phyloP scores from a whole-genome alignment of 2,113 vertebrate species.

The Tamias sibiricus region DNA sequence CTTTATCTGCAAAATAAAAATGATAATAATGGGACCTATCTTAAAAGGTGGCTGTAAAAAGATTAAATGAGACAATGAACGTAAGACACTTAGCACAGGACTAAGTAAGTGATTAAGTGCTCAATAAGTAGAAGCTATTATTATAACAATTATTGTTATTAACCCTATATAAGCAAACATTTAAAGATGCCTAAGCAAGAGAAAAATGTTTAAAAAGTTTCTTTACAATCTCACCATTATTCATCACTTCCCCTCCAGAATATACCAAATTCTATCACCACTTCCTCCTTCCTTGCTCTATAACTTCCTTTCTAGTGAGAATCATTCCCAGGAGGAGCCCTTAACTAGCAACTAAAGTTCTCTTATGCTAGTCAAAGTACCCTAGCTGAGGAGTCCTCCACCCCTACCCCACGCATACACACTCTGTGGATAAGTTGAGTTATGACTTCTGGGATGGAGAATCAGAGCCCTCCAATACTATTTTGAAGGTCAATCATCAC shows the following conservation, averaged over 20 bases:
- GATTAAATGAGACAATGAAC: background rate
- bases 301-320: background rate
- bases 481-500: background rate
- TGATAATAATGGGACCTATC: background rate
- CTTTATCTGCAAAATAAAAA: background rate
- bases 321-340: background rate
- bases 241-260: background rate
- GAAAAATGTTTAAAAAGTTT: background rate
- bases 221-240: background rate
- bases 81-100: background rate
- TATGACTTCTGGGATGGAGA: background rate
- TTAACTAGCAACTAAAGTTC: background rate
- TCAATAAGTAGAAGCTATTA: background rate
- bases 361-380: background rate
- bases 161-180: background rate
- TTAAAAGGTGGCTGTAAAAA: background rate
- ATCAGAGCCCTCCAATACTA: background rate
- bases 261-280: background rate
- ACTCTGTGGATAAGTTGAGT: background rate
- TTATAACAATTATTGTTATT: slow-evolving; percentile 15
- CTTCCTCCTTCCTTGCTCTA: background rate
- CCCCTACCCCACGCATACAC: too few relatives aligned
- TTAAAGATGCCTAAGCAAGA: background rate
- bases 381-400: background rate
- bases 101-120: background rate